Evolutionary conservation across 2,888 invertebrate species (phyloP).

Genomic region (Tromatobia lineatoria): DNA sequence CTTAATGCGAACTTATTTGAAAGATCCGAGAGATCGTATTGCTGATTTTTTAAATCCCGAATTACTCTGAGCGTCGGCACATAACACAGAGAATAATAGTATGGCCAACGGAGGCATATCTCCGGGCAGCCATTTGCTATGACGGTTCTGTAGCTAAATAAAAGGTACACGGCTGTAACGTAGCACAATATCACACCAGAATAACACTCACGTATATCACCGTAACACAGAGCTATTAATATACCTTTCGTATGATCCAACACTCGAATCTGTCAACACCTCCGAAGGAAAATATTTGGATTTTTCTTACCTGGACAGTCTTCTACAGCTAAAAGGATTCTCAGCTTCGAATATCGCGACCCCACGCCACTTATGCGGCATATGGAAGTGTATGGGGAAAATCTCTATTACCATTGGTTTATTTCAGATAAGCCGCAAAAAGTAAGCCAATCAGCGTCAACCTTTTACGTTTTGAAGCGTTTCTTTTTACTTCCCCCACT

Average conservation of each 20-base stretch:
- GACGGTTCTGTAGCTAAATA: conserved; percentile 80
- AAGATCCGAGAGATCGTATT: conserved; percentile 1
- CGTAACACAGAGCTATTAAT: conserved; percentile 65
- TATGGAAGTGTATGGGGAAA: conserved; percentile 86
- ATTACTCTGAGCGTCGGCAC: conserved; percentile 20
- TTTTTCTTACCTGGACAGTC: conserved; percentile 88
- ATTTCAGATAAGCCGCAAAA: conserved; percentile 88
- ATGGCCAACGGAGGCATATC: conserved; percentile 73
- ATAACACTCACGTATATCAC: conserved; percentile 72
- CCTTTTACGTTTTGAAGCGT: conserved; percentile 86
- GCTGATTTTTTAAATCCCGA: conserved; percentile 3
- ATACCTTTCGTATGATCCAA: conserved; percentile 50
- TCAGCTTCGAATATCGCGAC: conserved; percentile 88
- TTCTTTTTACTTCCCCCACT: conserved; percentile 85
- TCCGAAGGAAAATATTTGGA: conserved; percentile 86
- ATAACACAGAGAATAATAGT: conserved; percentile 66
- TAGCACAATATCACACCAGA: conserved; percentile 75
- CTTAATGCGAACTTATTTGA: neutral
- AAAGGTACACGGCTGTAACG: conserved; percentile 77
- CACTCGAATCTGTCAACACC: conserved; percentile 86
- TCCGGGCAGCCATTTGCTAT: conserved; percentile 82
- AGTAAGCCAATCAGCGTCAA: conserved; percentile 86
- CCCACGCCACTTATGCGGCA: conserved; percentile 89
- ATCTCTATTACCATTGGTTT: conserved; percentile 86
- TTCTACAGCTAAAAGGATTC: conserved; percentile 87